Evolutionary conservation across 2,888 invertebrate species (phyloP).

Genomic region (Rhagonycha fulva): DNA sequence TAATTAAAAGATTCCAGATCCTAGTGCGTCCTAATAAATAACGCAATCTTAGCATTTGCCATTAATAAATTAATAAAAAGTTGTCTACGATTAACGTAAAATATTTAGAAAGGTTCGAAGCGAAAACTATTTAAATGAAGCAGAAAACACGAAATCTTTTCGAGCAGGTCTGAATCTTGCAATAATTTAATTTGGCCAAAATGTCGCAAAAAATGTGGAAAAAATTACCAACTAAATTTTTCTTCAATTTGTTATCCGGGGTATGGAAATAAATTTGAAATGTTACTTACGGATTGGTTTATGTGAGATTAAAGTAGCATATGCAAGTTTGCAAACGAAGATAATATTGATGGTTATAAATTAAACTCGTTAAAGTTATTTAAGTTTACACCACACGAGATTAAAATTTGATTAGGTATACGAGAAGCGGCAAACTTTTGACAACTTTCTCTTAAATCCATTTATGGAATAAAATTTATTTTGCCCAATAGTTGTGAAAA

Average conservation of each 20-base stretch:
- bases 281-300: not conserved
- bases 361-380: constrained; percentile 11
- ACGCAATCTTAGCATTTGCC: not conserved
- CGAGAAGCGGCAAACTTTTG: constrained; percentile 19
- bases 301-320: constrained; percentile 15
- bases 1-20: not conserved
- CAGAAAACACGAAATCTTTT: not conserved
- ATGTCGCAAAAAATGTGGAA: not conserved
- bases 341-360: constrained; percentile 14
- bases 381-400: constrained; percentile 13
- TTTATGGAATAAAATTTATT: constrained; percentile 15
- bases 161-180: not conserved
- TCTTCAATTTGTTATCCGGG: not conserved
- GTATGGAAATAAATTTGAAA: not conserved
- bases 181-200: not conserved
- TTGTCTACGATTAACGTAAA: not conserved
- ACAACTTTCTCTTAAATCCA: constrained; percentile 23
- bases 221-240: not conserved
- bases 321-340: constrained; percentile 4
- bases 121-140: not conserved
- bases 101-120: not conserved
- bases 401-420: constrained; percentile 12
- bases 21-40: not conserved
- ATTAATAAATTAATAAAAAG: not conserved
- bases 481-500: constrained; percentile 12